Evolutionary conservation across 2,888 invertebrate species (phyloP), one percentile per base, ranked within the genome.

Genomic region (Coleophora deauratella): DNA sequence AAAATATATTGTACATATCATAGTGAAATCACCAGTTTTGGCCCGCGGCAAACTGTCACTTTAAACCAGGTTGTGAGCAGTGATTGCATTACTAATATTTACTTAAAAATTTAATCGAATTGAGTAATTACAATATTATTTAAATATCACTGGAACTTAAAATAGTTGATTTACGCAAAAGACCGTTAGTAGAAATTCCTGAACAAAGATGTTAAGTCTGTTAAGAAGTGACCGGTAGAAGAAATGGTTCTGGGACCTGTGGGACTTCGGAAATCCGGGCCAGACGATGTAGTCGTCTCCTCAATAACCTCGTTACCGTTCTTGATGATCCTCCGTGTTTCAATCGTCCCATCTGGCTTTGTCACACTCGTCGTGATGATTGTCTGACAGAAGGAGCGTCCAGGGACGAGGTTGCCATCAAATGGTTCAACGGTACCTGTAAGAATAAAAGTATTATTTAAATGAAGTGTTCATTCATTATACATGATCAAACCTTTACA

Each of bases 341-440:
- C 85, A 38, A 77, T 50, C 0, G 77, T 62, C 9, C 85, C 85
- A 49, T 85, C 84, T 1, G 84, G 60, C 50, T 81, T 82, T 11
- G 66, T 81, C 3, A 82, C 54, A 49, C 77, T 81, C 3, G 81
- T 81, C 37, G 85, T 84, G 35, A 85, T 85, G 8, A 85, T 67
- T 10, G 84, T 84, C 56, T 77, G 61, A 46, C 78, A 81, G 52
- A 77, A 84, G 30, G 78, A 72, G 35, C 62, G 62, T 7, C 74
- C 72, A 2, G 80, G 75, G n/a, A 75, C 62, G 38, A 78, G 42
- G 9, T 61, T 61, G 7, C 74, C 71, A 38, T 64, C 62, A 43
- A 79, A 80, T 14, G 72, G 74, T 13, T 50, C 36, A 10, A 43
- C 40, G n/a, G 46, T n/a, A 13, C 38, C 35, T 31, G 38, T 11